Base-by-base conservation (phyloP, 2,113 vertebrate species). In the Psephotus haematonotus region DNA sequence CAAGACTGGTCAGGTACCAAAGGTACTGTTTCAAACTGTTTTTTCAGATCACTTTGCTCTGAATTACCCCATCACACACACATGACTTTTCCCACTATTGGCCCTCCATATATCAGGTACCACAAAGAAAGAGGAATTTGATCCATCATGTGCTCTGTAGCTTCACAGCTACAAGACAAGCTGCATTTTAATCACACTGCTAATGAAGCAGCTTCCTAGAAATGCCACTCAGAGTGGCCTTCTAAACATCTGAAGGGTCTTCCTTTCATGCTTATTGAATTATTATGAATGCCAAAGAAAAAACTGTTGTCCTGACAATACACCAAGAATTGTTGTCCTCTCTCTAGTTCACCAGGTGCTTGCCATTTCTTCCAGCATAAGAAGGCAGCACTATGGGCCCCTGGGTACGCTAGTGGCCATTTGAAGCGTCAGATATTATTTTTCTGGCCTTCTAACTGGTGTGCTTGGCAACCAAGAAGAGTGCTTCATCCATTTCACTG, bases 191-290 rank as follows among this genome's bases (percentile, higher is more conserved):
- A 93, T 90, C 67, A 64, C 19, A 10, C 27, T 50, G 63, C 67
- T 92, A 87, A 96, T 93, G 82, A 94, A 88, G 52, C 83, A 59
- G 67, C 4, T 3, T 88, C 93, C 87, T 86, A 94, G 90, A 95
- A 94, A 90, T 63, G 59, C 82, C 82, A 86, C 1, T 29, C 17
- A 49, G 87, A 44, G 47, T 8, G 64, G 59, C 0, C 0, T 33
- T 86, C 71, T 77, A 75, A 82, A 82, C 44, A 90, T 77, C 78
- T 65, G 47, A 96, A 93, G 71, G 67, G 37, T 80, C n/a, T 90
- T 74, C 41, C 78, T 55, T 93, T 94, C 75, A 67, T 17, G 85
- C 67, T 96, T 64, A 88, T 0, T 92, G 82, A 97, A 80, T 92
- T 84, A 89, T 77, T 88, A 63, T 63, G 82, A 33, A 85, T 10